Evolutionary conservation across 2,888 invertebrate genomes (phyloP).

Genomic region (Lasioglossum lativentre): DNA sequence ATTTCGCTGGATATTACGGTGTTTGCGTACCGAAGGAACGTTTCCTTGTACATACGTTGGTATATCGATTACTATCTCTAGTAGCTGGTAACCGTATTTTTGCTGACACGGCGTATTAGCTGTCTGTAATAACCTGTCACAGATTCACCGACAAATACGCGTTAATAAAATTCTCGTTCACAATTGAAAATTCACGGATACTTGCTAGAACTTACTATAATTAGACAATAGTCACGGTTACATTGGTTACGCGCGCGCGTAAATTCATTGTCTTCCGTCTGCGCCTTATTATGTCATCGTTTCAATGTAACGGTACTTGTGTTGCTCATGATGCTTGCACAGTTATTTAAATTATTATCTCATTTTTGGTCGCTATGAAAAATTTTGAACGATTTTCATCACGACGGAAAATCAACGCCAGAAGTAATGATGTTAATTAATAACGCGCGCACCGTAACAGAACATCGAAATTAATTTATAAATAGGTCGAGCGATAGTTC

Average conservation of each 20-base stretch:
- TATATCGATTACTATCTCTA: not conserved
- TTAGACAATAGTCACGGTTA: constrained; percentile 5
- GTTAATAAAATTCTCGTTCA: not conserved
- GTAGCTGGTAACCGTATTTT: not conserved
- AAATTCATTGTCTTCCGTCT: constrained; percentile 20
- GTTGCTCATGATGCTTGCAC: not conserved
- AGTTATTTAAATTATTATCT: not conserved
- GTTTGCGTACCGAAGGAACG: not conserved
- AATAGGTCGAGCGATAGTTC: not conserved
- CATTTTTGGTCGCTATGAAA: not conserved
- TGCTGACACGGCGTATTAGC: not conserved
- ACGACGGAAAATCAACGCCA: not conserved
- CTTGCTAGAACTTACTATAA: not conserved
- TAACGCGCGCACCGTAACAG: no score
- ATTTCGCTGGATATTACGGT: constrained; percentile 33
- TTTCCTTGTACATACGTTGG: not conserved
- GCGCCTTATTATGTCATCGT: constrained; percentile 23
- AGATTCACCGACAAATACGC: not conserved
- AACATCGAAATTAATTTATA: not conserved
- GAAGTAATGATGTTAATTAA: not conserved
- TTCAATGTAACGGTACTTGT: not conserved
- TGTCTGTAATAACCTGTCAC: not conserved
- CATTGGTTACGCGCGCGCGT: constrained; percentile 12
- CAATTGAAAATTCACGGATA: not conserved
- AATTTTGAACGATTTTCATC: not conserved